Evolutionary conservation across 2,113 vertebrate species (phyloP), one percentile per base, ranked within the genome.

Genomic region (Leuciscus idus): DNA sequence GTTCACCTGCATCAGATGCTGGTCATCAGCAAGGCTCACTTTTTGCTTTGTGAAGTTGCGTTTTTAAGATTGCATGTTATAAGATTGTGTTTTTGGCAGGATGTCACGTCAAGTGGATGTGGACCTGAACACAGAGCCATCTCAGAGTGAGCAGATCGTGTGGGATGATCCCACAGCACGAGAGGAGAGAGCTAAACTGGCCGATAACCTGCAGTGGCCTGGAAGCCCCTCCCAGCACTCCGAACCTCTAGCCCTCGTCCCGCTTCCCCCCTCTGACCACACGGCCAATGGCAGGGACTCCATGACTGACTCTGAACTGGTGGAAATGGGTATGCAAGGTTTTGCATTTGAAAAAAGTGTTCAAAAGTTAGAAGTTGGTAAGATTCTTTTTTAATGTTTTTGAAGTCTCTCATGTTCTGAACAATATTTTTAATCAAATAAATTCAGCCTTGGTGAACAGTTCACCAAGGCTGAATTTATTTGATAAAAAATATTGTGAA

Each of bases 151-250:
- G 55, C 98, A 99, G 94, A 99, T 99, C 19, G 95, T 99, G 46
- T 99, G 98, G 98, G 98, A 99, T 0, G 98, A 99, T 89, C 98
- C 98, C 0, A 99, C 98, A 6, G 98, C 98, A 0, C 94, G 98
- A 57, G 97, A 99, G 79, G 98, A 99, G 93, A 93, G 98, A 87
- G 98, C 98, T 23, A 97, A 95, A 89, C 96, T 99, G 33, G 97
- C 97, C 76, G 98, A 97, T 92, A 98, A 98, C 81, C 62, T 98
- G 15, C 98, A 98, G 92, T 99, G 98, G 98, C 97, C 97, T 0
- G 93, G 94, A 0, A 97, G 96, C 91, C 96, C 97, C 26, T 98
- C 97, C 3, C 98, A 99, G 46, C 92, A 91, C 86, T 95, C 95
- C 0, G 97, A 98, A 59, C 92, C 90, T 72, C 91, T 94, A 28